phyloP scores from a whole-genome alignment of 1,140 invertebrate species.

The Hermetia illucens region DNA sequence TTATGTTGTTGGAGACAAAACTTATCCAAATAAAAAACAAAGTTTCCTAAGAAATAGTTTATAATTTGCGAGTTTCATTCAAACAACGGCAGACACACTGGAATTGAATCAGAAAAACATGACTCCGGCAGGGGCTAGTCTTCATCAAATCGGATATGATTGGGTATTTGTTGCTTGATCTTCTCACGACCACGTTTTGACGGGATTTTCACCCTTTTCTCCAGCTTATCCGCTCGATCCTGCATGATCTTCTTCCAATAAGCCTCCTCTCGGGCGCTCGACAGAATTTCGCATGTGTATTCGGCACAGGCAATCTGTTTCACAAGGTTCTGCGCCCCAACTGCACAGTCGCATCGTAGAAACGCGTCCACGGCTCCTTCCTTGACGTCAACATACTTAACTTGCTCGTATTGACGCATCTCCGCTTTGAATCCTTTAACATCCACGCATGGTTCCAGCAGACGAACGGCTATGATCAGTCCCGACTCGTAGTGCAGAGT shows the following conservation, averaged over 20 bases:
- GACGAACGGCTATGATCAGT: conserved; percentile 47
- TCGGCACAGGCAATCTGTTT: conserved; percentile 20
- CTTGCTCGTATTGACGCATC: conserved; percentile 35
- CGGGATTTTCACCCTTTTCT: conserved; percentile 35
- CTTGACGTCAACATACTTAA: conserved; percentile 49
- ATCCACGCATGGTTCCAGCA: conserved; percentile 43
- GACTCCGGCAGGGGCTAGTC: too few relatives aligned
- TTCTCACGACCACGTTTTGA: conserved; percentile 45
- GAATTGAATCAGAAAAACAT: too few relatives aligned
- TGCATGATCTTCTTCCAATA: conserved; percentile 50
- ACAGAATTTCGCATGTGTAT: conserved; percentile 22
- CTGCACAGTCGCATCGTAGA: conserved; percentile 41
- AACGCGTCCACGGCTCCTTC: conserved; percentile 40
- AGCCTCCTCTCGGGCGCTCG: conserved; percentile 39
- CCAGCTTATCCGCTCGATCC: conserved; percentile 41
- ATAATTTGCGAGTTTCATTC: too few relatives aligned
- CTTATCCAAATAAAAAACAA: too few relatives aligned
- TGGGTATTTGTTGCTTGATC: conserved; percentile 42
- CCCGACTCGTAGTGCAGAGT: too few relatives aligned
- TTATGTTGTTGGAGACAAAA: too few relatives aligned
- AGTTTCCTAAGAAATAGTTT: too few relatives aligned
- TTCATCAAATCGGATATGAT: conserved; percentile 48
- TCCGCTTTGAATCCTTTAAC: conserved; percentile 51
- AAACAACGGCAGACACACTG: too few relatives aligned
- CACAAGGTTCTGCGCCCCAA: conserved; percentile 35